Evolutionary conservation across 2,113 vertebrate genomes (phyloP).

Genomic region (Cephalopholis sonnerati): DNA sequence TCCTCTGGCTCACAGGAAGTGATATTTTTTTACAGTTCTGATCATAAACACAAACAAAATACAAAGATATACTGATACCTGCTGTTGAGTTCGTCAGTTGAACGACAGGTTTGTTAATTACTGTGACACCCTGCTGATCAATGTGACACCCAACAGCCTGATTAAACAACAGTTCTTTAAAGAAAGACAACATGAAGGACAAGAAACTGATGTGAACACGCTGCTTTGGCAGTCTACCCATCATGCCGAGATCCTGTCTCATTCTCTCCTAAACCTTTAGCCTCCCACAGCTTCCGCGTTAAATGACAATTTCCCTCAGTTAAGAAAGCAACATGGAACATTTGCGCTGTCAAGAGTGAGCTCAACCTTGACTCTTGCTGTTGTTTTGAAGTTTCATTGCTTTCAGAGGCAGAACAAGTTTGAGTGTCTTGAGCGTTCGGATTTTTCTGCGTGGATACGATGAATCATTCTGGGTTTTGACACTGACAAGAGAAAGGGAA

Average conservation of each 20-base stretch:
- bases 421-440: neutral
- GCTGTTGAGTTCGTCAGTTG: neutral
- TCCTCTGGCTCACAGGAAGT: neutral
- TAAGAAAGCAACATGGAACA: neutral
- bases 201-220: neutral
- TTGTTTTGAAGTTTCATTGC: neutral
- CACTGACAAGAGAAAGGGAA: neutral
- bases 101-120: conserved; percentile 31
- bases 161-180: conserved; percentile 3
- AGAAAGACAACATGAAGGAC: conserved; percentile 6
- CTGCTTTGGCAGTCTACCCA: neutral
- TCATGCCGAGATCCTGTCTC: neutral
- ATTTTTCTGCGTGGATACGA: neutral
- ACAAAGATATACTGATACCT: neutral
- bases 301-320: neutral
- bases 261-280: neutral
- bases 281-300: neutral
- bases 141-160: conserved; percentile 5
- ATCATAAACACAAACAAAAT: neutral
- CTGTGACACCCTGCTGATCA: no score
- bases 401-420: neutral
- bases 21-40: neutral
- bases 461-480: conserved; percentile 12
- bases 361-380: neutral
- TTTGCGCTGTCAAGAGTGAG: neutral